Percentiles rank a stretch among this genome's conserved stretches.
Evolutionary conservation across 2,113 vertebrate species (phyloP).

Genomic region (Chitala chitala): DNA sequence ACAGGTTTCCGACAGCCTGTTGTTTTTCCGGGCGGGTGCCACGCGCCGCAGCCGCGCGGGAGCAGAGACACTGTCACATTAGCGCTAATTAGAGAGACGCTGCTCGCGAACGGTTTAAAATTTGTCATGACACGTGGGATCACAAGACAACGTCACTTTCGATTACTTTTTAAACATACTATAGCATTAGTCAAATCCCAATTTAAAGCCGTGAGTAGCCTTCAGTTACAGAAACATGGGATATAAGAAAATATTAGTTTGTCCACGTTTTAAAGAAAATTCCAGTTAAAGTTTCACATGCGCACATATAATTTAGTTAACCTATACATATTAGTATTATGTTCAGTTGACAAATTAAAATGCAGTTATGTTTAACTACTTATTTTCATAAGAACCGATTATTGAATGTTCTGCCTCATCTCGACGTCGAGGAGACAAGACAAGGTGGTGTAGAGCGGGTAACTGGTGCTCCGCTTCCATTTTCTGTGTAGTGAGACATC

Average conservation of each 20-base stretch:
- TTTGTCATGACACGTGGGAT: constrained; percentile 59
- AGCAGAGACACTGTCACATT: constrained; percentile 49
- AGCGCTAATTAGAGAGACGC: constrained; percentile 56
- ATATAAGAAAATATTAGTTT: background rate
- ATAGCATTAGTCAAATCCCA: too few species aligned
- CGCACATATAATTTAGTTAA: too few species aligned
- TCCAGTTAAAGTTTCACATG: too few species aligned
- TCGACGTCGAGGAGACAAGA: too few species aligned
- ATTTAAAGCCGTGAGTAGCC: too few species aligned
- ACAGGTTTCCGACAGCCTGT: constrained; percentile 65
- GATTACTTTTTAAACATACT: too few species aligned
- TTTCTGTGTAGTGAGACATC: background rate
- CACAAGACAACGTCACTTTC: constrained; percentile 55
- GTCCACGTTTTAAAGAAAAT: too few species aligned
- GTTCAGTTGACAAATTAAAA: background rate
- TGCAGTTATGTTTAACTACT: too few species aligned
- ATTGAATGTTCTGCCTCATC: too few species aligned
- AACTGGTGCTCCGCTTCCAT: too few species aligned
- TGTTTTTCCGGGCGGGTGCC: constrained; percentile 57
- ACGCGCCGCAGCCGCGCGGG: constrained; percentile 49
- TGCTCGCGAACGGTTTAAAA: constrained; percentile 35
- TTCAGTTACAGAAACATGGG: background rate
- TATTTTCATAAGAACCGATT: too few species aligned
- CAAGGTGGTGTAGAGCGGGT: too few species aligned
- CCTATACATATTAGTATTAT: background rate